phyloP scores from a whole-genome alignment of 92 coral and sea anemone species.

The Porites evermanni region DNA sequence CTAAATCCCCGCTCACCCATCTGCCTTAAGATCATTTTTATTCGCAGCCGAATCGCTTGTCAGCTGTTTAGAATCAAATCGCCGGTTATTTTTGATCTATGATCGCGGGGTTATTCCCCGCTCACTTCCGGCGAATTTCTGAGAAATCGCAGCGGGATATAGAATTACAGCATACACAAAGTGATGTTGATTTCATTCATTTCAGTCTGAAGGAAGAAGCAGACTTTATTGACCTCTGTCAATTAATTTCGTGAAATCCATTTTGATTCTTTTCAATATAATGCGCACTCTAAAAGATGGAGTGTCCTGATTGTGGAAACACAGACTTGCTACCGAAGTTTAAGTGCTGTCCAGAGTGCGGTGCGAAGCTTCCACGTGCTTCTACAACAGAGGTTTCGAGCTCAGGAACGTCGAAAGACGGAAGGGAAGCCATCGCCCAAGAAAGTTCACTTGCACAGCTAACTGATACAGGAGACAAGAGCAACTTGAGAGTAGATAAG shows the following conservation, averaged over 20 bases:
- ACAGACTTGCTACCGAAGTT: not conserved
- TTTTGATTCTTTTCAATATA: not conserved
- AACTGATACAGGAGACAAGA: too few species aligned
- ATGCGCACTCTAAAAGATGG: not conserved
- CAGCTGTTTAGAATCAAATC: too few species aligned
- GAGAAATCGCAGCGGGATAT: not conserved
- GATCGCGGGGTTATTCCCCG: not conserved
- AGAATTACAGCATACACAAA: not conserved
- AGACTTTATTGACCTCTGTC: not conserved
- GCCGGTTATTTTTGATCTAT: not conserved
- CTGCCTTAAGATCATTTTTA: too few species aligned
- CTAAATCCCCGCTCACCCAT: too few species aligned
- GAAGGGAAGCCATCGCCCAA: too few species aligned
- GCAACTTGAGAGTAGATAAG: too few species aligned
- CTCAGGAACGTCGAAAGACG: too few species aligned
- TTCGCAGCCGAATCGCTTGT: too few species aligned
- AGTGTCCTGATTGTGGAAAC: slow-evolving; percentile 32
- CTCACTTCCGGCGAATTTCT: slow-evolving; percentile 20
- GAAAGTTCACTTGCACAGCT: too few species aligned
- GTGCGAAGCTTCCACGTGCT: not conserved
- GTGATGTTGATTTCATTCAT: too few species aligned
- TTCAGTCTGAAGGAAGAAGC: not conserved
- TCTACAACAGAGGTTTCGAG: fast-evolving
- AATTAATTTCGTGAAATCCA: not conserved
- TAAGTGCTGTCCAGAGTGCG: slow-evolving; percentile 23